These are phyloP conservation scores for Lasioglossum calceatum DNA, from an alignment of 2,888 invertebrate genomes.

Conservation along the genomic window DNA sequence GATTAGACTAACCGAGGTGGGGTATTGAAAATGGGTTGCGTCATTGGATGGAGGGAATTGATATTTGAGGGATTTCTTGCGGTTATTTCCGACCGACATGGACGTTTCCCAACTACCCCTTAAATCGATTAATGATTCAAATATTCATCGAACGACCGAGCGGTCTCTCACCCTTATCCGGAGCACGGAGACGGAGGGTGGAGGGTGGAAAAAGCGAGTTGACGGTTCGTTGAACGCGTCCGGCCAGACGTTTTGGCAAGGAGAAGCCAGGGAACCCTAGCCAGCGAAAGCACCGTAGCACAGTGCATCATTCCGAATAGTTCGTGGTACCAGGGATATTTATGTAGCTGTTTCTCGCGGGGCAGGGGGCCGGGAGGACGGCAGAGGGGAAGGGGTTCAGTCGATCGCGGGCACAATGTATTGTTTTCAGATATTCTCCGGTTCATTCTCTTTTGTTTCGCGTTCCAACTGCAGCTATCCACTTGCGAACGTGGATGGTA, in stretches of 20 bases:
- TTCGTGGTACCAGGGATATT: slow-evolving; percentile 64
- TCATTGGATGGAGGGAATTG: slow-evolving; percentile 9
- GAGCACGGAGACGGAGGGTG: background rate
- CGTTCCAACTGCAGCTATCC: slow-evolving; percentile 61
- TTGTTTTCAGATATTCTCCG: slow-evolving; percentile 79
- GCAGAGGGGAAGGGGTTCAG: slow-evolving; percentile 25
- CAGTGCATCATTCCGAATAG: slow-evolving; percentile 63
- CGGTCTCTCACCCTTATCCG: background rate
- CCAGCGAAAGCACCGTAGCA: slow-evolving; percentile 10
- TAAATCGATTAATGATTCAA: slow-evolving; percentile 13
- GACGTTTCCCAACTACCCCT: background rate
- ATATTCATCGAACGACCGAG: slow-evolving; percentile 1
- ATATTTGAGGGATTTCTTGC: slow-evolving; percentile 5
- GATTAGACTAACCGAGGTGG: background rate
- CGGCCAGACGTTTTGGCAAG: slow-evolving; percentile 69
- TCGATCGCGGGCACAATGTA: slow-evolving; percentile 73
- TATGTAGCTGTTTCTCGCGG: slow-evolving; percentile 59
- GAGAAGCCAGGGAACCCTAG: slow-evolving; percentile 34
- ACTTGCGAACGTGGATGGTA: slow-evolving; percentile 50
- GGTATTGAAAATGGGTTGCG: background rate
- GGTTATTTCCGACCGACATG: background rate
- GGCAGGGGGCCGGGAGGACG: background rate
- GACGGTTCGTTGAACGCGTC: slow-evolving; percentile 39
- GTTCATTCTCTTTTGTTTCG: slow-evolving; percentile 74
- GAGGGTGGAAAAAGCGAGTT: slow-evolving; percentile 34